phyloP scores from a whole-genome alignment of 2,888 invertebrate genomes.

The Loripinus fragilis region DNA sequence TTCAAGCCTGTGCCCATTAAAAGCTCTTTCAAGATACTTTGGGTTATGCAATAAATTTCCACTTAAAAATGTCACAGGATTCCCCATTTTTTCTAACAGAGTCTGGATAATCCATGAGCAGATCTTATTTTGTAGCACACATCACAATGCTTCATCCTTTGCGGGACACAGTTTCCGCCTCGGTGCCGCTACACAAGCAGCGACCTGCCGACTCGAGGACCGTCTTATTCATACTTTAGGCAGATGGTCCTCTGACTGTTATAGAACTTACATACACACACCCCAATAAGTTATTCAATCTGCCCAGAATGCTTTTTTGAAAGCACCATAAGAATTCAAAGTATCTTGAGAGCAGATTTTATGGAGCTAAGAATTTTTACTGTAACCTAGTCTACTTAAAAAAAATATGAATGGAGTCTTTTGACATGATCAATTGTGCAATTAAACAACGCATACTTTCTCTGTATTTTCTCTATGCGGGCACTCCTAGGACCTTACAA shows the following conservation, averaged over 20 bases:
- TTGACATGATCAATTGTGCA: too few relatives aligned
- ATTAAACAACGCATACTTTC: too few relatives aligned
- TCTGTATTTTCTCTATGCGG: too few relatives aligned
- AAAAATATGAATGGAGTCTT: too few relatives aligned
- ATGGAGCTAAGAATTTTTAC: too few relatives aligned
- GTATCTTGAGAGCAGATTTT: too few relatives aligned
- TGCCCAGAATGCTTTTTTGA: too few relatives aligned
- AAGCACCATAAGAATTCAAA: too few relatives aligned
- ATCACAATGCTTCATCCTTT: background rate
- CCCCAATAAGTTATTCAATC: too few relatives aligned
- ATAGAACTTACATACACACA: conserved; percentile 11
- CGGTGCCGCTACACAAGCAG: background rate
- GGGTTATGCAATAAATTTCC: background rate
- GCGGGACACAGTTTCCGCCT: conserved; percentile 17
- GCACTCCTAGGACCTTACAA: too few relatives aligned
- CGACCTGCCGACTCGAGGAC: background rate
- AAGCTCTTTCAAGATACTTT: background rate
- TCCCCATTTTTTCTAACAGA: background rate
- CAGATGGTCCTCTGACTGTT: conserved; percentile 33
- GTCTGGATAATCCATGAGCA: background rate
- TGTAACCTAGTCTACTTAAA: too few relatives aligned
- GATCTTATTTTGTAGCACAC: background rate
- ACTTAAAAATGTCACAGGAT: background rate
- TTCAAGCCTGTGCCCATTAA: background rate
- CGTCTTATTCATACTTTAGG: conserved; percentile 23